Base-by-base conservation (phyloP, 2,888 invertebrate genomes). In the Leptinotarsa peninsularis region DNA sequence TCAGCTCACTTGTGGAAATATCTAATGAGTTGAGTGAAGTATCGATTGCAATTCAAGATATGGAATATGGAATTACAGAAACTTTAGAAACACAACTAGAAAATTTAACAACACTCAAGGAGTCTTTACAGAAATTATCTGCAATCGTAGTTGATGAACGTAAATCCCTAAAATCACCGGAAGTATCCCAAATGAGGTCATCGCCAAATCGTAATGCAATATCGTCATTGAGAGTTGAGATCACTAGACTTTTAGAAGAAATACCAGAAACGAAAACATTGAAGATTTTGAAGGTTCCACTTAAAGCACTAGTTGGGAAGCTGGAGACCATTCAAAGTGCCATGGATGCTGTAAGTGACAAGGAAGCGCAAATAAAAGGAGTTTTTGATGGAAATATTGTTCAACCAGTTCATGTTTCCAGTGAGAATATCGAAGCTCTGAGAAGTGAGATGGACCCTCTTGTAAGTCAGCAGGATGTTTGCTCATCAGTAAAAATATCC, bases 121-220 rank as follows among this genome's bases (percentile, higher is more conserved):
- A 80, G 58, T 77, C 80, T n/a, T 27, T 81, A n/a, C 68, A 80
- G 56, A 74, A 72, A 67, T 23, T 81, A 17, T 73, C 77, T 14
- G 66, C 73, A 3, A n/a, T 77, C 13, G 49, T 82, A 17, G 67
- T 75, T 1, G 54, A 75, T 10, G 33, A 18, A 50, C 58, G 60
- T 7, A 43, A 72, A 50, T 58, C 21, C 49, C 43, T 72, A 0
- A 73, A 82, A 73, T 66, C 76, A 27, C 49, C 72, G 4, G 27
- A 66, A 23, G n/a, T 67, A 49, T 15, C 72, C 4, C 77, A 80
- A 52, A 50, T 74, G 27, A 74, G 78, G 68, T 78, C 75, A 74
- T 66, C 79, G 4, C 75, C 81, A 73, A n/a, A 81, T 17, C 33
- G 70, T 43, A 56, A 73, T 43, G 72, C 72, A 14, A 23, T 74